A percentile compares a stretch with the other conserved stretches of the same genome.
These are phyloP conservation scores for Enteromius mattozi DNA, from an alignment of 2,797 vertebrate species.

Conservation along the genomic window DNA sequence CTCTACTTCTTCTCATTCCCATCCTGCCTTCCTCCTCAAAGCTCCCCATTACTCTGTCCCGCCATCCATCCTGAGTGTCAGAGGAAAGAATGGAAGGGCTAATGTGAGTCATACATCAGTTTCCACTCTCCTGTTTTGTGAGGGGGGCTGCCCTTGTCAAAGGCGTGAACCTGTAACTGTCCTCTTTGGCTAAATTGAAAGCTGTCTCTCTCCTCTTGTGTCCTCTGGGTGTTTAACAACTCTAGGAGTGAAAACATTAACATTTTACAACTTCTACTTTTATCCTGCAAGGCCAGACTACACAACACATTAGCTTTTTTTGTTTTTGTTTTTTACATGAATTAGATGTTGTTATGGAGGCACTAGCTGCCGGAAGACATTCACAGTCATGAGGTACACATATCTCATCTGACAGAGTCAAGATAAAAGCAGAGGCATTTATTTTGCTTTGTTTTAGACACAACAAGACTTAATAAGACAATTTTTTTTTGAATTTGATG, in stretches of 20 bases:
- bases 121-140: constrained; percentile 24
- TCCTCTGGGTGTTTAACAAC: constrained; percentile 31
- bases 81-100: constrained; percentile 11
- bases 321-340: neutral
- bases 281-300: constrained; percentile 20
- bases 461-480: neutral
- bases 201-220: constrained; percentile 24
- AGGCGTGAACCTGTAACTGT: constrained; percentile 31
- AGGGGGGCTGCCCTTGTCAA: constrained; percentile 28
- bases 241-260: constrained; percentile 34
- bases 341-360: neutral
- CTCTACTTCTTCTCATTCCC: constrained; percentile 14
- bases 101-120: constrained; percentile 29
- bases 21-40: constrained; percentile 20
- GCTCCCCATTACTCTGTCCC: constrained; percentile 13
- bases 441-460: neutral
- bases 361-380: neutral
- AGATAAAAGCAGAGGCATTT: neutral
- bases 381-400: neutral
- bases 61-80: constrained; percentile 12
- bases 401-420: neutral
- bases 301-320: neutral
- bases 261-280: constrained; percentile 31
- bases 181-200: constrained; percentile 27
- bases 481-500: neutral